Evolutionary conservation across 2,888 invertebrate species (phyloP), one percentile per base, ranked within the genome.

Genomic region (Helobdella robusta): DNA sequence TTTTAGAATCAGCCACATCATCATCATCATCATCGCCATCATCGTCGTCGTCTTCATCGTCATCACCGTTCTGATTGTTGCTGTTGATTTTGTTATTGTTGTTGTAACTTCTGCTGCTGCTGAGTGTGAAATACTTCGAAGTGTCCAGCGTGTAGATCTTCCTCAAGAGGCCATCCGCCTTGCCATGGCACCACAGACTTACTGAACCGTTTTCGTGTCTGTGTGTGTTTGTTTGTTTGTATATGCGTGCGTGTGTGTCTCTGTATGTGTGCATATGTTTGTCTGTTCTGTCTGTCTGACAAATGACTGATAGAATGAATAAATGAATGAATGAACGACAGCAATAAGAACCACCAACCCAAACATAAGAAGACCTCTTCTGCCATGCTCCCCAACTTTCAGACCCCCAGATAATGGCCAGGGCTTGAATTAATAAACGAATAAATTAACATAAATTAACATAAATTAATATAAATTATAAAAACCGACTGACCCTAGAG

Each of bases 221-320:
- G 25, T 6, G 46, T 40, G 36, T 44, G 60, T 30, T 25, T 58
- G 58, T 58, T 25, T 58, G 58, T 58, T 18, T 50, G 50, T 50
- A 25, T 50, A 25, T 50, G 50, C 23, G 50, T 50, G 50, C 23
- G 50, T 50, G 50, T 50, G 50, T 50, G 50, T 50, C 20, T 50
- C 20, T 50, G 50, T 50, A 25, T 50, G 50, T 50, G 50, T 50
- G 50, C 23, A 25, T 50, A 25, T 50, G 50, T 50, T n/a, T 50
- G 50, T 50, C 20, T 50, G 50, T 50, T 50, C 20, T 50, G 50
- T 50, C 20, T 50, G 50, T 50, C 20, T 50, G 50, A 20, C 20
- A n/a, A n/a, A n/a, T n/a, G n/a, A n/a, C n/a, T n/a, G n/a, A n/a
- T n/a, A n/a, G n/a, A n/a, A n/a, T n/a, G n/a, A n/a, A n/a, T n/a